Percentiles rank a stretch among this genome's conserved stretches.
These are phyloP conservation scores for Tubulanus polymorphus DNA, from an alignment of 2,888 invertebrate genomes.

Conservation along the genomic window DNA sequence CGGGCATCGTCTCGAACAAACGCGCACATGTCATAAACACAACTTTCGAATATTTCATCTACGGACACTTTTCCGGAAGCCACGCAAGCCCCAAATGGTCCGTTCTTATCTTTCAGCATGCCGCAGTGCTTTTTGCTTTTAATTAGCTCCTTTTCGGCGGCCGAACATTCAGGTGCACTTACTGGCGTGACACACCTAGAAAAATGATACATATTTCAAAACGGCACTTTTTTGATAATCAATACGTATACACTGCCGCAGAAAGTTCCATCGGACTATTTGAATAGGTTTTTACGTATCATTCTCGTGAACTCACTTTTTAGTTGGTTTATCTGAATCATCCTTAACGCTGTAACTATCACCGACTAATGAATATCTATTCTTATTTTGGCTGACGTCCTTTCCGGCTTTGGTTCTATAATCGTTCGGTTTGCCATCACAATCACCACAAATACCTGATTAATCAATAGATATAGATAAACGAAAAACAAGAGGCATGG, in stretches of 20 bases:
- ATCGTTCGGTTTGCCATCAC: conserved; percentile 11
- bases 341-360: conserved; percentile 11
- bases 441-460: conserved; percentile 19
- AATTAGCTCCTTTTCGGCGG: too few species aligned
- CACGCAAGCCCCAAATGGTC: conserved; percentile 15
- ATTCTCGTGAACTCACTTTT: too few species aligned
- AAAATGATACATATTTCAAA: too few species aligned
- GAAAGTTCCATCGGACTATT: too few species aligned
- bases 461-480: too few species aligned
- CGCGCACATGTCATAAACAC: conserved; percentile 13
- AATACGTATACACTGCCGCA: too few species aligned
- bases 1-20: too few species aligned
- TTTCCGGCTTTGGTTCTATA: conserved; percentile 11
- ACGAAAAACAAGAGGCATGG: too few species aligned
- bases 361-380: conserved; percentile 12
- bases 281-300: too few species aligned
- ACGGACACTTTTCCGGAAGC: neutral
- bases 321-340: conserved; percentile 11
- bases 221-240: too few species aligned
- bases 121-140: conserved; percentile 11
- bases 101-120: conserved; percentile 7
- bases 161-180: too few species aligned
- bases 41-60: conserved; percentile 12
- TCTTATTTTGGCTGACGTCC: conserved; percentile 4
- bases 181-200: too few species aligned